Conservation (phyloP, 2,888 invertebrate species). For the Acanthosepion lycidas region DNA sequence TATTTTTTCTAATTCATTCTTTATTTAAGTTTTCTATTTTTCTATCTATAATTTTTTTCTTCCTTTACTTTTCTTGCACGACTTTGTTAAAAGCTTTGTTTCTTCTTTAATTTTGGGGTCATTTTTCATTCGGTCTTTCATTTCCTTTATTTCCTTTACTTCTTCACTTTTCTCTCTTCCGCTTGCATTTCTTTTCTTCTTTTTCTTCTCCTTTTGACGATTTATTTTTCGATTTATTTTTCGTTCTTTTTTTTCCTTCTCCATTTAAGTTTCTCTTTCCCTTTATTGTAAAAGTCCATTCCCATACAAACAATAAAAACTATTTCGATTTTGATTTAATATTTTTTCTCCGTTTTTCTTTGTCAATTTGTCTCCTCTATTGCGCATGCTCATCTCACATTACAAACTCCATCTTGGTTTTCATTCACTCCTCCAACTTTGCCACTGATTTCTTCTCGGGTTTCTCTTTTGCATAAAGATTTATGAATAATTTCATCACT, state of each 20-base stretch:
- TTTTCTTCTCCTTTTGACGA: neutral
- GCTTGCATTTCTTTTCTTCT: neutral
- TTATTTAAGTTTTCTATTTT: too few species aligned
- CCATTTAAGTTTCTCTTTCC: too few species aligned
- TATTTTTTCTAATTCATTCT: too few species aligned
- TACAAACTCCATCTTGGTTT: neutral
- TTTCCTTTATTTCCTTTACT: neutral
- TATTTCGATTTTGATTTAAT: neutral
- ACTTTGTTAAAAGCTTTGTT: too few species aligned
- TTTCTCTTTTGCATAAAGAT: neutral
- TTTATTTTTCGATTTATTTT: too few species aligned
- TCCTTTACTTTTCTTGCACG: too few species aligned
- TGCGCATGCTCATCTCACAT: neutral
- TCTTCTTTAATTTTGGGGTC: too few species aligned
- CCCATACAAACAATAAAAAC: neutral
- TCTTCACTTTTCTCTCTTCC: neutral
- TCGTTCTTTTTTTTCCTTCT: too few species aligned
- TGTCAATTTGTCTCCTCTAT: neutral
- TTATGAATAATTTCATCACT: neutral
- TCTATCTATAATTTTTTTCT: too few species aligned
- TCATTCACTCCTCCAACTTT: neutral
- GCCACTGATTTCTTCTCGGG: neutral
- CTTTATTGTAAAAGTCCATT: neutral
- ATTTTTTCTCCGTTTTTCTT: neutral
- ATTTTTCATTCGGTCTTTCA: neutral